Percentiles rank a stretch among this genome's conserved stretches.
Evolutionary conservation across 2,797 vertebrate species (phyloP).

Genomic region (Eulemur coronatus): DNA sequence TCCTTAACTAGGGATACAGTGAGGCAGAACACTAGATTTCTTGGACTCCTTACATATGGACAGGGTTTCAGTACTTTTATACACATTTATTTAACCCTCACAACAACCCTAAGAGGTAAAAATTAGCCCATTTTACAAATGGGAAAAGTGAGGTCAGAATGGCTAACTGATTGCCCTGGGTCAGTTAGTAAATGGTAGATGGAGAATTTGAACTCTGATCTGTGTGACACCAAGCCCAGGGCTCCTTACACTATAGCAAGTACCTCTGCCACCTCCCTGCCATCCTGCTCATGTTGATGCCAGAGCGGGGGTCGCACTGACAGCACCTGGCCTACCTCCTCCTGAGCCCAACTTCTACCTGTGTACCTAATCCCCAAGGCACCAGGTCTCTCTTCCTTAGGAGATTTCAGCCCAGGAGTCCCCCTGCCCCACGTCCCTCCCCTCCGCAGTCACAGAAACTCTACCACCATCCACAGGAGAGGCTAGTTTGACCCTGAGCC

Average conservation of each 20-base stretch:
- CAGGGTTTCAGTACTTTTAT: background rate
- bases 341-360: background rate
- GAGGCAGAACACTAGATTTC: background rate
- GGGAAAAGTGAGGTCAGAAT: background rate
- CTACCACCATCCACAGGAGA: background rate
- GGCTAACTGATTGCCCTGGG: background rate
- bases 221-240: background rate
- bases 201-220: background rate
- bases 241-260: background rate
- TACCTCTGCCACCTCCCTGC: background rate
- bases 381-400: background rate
- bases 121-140: background rate
- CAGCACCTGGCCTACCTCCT: background rate
- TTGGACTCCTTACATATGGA: background rate
- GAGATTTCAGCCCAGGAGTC: background rate
- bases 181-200: background rate
- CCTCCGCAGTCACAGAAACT: background rate
- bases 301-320: background rate
- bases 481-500: constrained; percentile 24
- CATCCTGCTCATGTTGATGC: background rate
- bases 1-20: background rate
- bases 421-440: background rate
- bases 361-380: background rate
- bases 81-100: background rate
- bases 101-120: background rate